Percentiles rank a stretch among this genome's conserved stretches.
phyloP scores from a whole-genome alignment of 2,797 vertebrate genomes.

The Morus bassanus region DNA sequence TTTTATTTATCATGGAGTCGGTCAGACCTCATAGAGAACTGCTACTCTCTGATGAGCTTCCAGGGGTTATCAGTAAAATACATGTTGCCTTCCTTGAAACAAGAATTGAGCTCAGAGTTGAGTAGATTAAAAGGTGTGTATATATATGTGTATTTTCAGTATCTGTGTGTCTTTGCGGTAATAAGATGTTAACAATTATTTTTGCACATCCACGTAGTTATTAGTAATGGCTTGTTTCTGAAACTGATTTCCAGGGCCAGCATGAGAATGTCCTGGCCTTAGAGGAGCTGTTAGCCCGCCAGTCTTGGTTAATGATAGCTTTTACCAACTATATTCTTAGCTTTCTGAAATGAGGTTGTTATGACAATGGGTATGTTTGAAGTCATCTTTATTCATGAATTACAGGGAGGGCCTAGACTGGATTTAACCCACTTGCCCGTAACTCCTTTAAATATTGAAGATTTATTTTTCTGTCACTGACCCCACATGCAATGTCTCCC shows the following conservation, averaged over 20 bases:
- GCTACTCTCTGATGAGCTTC: background rate
- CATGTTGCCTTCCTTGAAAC: accelerated
- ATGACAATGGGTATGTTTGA: background rate
- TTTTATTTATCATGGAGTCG: background rate
- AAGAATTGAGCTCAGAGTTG: background rate
- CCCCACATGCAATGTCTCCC: background rate
- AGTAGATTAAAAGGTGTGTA: background rate
- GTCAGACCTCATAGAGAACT: background rate
- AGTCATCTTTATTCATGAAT: background rate
- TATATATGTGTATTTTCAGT: background rate
- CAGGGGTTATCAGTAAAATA: no score
- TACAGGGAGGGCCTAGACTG: background rate
- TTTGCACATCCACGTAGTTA: background rate
- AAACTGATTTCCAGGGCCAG: background rate
- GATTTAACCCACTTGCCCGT: background rate
- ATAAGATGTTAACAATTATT: background rate
- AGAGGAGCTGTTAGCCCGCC: accelerated
- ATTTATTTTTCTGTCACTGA: background rate
- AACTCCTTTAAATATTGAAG: background rate
- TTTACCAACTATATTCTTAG: background rate
- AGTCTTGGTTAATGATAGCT: background rate
- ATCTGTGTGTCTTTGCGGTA: background rate
- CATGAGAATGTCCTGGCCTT: background rate
- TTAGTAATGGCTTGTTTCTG: background rate
- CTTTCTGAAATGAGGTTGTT: background rate